These are phyloP conservation scores for Spodoptera picta DNA, from an alignment of 2,888 invertebrate genomes.

Conservation along the genomic window DNA sequence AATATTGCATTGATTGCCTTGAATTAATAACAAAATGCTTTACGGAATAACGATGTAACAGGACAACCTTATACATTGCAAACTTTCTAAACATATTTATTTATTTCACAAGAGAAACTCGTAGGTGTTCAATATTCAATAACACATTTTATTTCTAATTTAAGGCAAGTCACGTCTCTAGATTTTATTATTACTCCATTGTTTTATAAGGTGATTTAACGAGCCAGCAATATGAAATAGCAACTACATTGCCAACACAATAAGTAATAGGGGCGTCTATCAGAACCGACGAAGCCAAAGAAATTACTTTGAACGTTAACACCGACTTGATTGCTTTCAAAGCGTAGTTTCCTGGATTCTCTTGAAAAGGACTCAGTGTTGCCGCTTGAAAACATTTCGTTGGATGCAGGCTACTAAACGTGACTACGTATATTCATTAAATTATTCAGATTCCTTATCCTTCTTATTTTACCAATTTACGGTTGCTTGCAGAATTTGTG, in stretches of 20 bases:
- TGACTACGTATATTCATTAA: constrained; percentile 68
- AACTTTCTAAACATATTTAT: constrained; percentile 42
- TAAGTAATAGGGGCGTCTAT: constrained; percentile 60
- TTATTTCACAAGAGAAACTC: constrained; percentile 37
- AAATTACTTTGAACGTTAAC: constrained; percentile 80
- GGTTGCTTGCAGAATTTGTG: constrained; percentile 38
- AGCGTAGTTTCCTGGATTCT: constrained; percentile 61
- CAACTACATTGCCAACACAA: constrained; percentile 39
- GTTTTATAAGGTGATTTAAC: constrained; percentile 34
- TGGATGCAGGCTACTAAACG: constrained; percentile 67
- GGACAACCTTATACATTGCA: constrained; percentile 11
- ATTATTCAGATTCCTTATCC: constrained; percentile 71
- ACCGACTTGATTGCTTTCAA: constrained; percentile 78
- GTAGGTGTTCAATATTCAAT: constrained; percentile 30
- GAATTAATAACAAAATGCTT: too few species aligned
- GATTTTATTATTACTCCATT: constrained; percentile 40
- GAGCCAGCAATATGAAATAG: constrained; percentile 39
- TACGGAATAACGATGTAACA: background rate
- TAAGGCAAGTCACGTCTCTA: constrained; percentile 48
- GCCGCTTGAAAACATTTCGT: constrained; percentile 70
- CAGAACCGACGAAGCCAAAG: constrained; percentile 71
- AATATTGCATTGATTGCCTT: background rate
- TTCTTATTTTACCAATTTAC: constrained; percentile 57
- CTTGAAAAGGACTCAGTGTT: constrained; percentile 71
- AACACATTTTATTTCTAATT: constrained; percentile 41